phyloP scores from a whole-genome alignment of 1,140 invertebrate species.

The Sipha flava region DNA sequence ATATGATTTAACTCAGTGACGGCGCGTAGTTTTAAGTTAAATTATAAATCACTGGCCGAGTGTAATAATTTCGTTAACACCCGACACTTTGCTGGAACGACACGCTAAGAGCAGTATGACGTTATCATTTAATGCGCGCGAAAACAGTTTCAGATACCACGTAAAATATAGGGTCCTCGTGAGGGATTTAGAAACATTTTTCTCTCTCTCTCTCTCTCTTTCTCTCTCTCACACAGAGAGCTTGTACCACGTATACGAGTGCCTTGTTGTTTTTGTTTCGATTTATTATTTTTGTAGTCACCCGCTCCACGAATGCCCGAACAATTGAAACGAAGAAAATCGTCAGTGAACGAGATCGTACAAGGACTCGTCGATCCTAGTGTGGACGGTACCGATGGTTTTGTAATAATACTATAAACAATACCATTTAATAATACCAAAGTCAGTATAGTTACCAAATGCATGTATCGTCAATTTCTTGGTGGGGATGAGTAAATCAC shows the following conservation, averaged over 20 bases:
- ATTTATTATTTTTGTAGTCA: not conserved
- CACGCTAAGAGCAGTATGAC: not conserved
- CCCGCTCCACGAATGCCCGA: no score
- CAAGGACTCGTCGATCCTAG: no score
- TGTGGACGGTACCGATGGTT: no score
- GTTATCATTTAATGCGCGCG: not conserved
- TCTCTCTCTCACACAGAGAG: no score
- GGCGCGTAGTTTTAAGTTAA: conserved; percentile 3
- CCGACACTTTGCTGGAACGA: not conserved
- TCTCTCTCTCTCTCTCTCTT: not conserved
- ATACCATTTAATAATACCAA: no score
- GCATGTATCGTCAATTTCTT: no score
- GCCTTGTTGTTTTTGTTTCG: not conserved
- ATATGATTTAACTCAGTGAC: not conserved
- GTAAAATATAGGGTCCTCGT: not conserved
- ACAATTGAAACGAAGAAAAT: no score
- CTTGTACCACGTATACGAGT: no score
- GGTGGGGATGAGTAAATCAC: no score
- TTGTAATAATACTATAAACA: no score
- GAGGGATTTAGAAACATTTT: not conserved
- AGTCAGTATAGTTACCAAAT: no score
- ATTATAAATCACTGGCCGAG: not conserved
- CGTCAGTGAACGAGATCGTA: no score
- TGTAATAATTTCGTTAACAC: not conserved
- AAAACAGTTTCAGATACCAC: not conserved